A percentile compares a stretch with the other conserved stretches of the same genome.
Conservation (phyloP, 2,888 invertebrate genomes). For the Tipula confusa region DNA sequence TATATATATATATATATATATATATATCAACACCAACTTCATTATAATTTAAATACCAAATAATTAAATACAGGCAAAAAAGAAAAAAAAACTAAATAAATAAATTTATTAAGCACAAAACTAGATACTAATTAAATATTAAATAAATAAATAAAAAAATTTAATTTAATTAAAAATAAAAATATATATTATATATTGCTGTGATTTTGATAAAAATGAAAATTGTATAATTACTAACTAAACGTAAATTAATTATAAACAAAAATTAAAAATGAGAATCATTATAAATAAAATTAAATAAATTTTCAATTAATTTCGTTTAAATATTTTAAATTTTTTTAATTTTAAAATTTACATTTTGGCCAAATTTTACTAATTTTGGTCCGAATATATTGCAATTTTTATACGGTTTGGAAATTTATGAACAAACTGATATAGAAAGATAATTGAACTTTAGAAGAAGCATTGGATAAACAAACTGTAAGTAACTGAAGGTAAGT, state of each 20-base stretch:
- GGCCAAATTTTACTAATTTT: too few relatives aligned
- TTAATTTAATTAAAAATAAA: not conserved
- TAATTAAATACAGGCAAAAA: slow-evolving; percentile 4
- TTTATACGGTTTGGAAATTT: too few relatives aligned
- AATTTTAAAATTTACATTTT: too few relatives aligned
- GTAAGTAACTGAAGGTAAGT: too few relatives aligned
- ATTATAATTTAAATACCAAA: not conserved
- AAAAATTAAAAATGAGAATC: not conserved
- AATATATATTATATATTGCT: not conserved
- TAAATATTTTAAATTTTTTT: not conserved
- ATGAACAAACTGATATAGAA: too few relatives aligned
- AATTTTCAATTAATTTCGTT: not conserved
- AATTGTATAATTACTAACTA: not conserved
- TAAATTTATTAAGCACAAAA: not conserved
- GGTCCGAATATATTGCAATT: too few relatives aligned
- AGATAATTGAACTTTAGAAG: too few relatives aligned
- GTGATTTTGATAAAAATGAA: slow-evolving; percentile 20
- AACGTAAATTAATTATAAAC: not conserved
- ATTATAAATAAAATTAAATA: too few relatives aligned
- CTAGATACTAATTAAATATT: not conserved
- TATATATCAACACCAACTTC: too few relatives aligned
- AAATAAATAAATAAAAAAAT: not conserved
- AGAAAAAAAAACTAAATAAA: too few relatives aligned
- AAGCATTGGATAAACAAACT: too few relatives aligned
- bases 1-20: too few relatives aligned